Percentiles rank a stretch among this genome's conserved stretches.
These are phyloP conservation scores for Tenthredo distinguenda DNA, from an alignment of 2,888 invertebrate species.

Conservation along the genomic window DNA sequence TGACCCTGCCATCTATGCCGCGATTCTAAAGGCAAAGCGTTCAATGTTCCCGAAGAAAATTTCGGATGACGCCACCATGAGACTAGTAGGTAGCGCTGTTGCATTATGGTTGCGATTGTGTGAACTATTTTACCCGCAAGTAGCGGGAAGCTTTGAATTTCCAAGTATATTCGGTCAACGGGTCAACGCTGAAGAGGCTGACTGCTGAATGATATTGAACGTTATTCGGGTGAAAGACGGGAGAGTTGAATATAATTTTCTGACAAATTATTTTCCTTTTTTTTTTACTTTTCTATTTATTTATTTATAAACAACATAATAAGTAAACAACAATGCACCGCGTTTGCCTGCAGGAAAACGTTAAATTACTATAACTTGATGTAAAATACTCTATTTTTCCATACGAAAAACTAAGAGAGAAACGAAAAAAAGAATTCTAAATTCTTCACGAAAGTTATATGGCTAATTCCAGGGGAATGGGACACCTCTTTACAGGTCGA, in stretches of 20 bases:
- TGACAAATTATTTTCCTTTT: neutral
- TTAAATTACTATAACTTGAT: neutral
- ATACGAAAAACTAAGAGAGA: neutral
- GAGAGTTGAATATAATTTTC: neutral
- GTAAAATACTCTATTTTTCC: neutral
- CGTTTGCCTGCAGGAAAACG: neutral
- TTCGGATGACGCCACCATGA: no score
- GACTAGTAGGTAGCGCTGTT: neutral
- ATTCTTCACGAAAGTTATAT: neutral
- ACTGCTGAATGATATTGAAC: neutral
- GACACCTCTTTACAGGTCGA: no score
- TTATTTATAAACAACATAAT: slow-evolving; percentile 37
- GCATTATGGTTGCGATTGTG: neutral
- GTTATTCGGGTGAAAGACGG: no score
- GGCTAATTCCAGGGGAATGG: no score
- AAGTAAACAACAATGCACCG: slow-evolving; percentile 30
- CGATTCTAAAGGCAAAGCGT: neutral
- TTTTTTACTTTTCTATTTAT: slow-evolving; percentile 18
- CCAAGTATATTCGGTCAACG: neutral
- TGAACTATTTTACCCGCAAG: neutral
- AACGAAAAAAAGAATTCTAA: neutral
- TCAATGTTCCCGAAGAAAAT: neutral
- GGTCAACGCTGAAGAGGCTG: neutral
- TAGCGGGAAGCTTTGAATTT: neutral
- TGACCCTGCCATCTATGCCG: neutral